These are phyloP conservation scores for Callipepla squamata DNA, from an alignment of 2,113 vertebrate species.

Conservation along the genomic window DNA sequence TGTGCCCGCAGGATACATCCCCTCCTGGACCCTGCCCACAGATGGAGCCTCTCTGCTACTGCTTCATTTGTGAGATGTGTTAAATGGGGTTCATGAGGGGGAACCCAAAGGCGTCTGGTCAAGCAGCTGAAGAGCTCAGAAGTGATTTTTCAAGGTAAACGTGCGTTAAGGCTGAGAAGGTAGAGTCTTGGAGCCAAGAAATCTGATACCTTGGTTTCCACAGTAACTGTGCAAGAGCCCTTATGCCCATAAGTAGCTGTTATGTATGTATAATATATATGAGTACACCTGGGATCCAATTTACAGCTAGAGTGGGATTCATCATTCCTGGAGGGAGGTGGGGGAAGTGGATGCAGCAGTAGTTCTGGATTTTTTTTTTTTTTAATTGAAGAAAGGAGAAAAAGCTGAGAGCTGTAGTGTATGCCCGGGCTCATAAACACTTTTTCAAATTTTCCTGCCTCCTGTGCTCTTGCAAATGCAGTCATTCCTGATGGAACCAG, in stretches of 20 bases:
- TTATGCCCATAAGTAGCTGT: conserved; percentile 42
- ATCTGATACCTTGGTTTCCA: conserved; percentile 59
- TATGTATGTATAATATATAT: conserved; percentile 31
- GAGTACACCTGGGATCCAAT: conserved; percentile 30
- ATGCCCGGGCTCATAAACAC: conserved; percentile 30
- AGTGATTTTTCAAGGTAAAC: conserved; percentile 52
- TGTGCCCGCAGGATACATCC: background rate
- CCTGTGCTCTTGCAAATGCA: background rate
- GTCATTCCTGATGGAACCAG: conserved; percentile 47
- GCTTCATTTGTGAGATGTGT: background rate
- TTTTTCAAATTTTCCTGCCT: conserved; percentile 63
- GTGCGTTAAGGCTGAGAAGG: background rate
- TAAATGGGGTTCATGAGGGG: background rate
- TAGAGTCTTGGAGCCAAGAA: conserved; percentile 23
- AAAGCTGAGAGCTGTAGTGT: conserved; percentile 28
- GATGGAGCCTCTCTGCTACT: background rate
- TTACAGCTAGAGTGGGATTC: conserved; percentile 34
- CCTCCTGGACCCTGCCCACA: background rate
- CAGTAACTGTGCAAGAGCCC: conserved; percentile 57
- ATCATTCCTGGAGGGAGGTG: conserved; percentile 14
- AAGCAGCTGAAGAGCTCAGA: background rate
- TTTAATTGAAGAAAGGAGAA: conserved; percentile 33
- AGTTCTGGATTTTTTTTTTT: background rate
- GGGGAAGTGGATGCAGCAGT: background rate
- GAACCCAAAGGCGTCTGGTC: accelerated